Evolutionary conservation across 2,113 vertebrate species (phyloP).

Genomic region (Etheostoma cragini): DNA sequence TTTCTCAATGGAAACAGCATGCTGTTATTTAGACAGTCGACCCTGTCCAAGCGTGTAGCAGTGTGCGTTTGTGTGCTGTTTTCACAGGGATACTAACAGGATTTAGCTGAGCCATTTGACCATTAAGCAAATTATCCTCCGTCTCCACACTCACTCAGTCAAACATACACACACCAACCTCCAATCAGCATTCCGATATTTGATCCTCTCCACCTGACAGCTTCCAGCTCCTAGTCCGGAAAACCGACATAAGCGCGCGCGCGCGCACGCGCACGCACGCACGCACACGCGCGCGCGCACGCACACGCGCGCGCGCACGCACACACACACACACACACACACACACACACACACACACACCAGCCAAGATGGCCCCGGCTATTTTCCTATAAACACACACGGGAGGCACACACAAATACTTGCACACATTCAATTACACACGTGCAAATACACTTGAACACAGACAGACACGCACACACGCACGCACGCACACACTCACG

Average conservation of each 20-base stretch:
- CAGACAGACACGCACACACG: not conserved
- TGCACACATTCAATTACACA: not conserved
- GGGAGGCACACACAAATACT: constrained; percentile 1
- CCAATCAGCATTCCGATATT: constrained; percentile 65
- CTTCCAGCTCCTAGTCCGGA: constrained; percentile 55
- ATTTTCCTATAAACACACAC: constrained; percentile 50
- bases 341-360: constrained; percentile 29
- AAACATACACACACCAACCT: constrained; percentile 17
- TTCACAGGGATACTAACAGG: constrained; percentile 57
- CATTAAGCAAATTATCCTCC: constrained; percentile 66
- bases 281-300: constrained; percentile 26
- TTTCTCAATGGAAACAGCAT: constrained; percentile 37
- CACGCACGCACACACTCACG: not conserved
- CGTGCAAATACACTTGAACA: not conserved
- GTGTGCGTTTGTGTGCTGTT: constrained; percentile 31
- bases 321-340: constrained; percentile 33
- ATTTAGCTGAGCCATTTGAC: constrained; percentile 63
- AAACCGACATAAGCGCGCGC: constrained; percentile 36
- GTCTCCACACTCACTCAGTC: constrained; percentile 38
- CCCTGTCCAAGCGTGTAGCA: constrained; percentile 11
- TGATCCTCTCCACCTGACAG: constrained; percentile 64
- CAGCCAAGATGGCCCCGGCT: constrained; percentile 28
- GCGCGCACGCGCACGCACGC: constrained; percentile 27
- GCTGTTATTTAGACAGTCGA: constrained; percentile 24
- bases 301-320: constrained; percentile 25